A percentile compares a stretch with the other conserved stretches of the same genome.
Evolutionary conservation across 2,888 invertebrate genomes (phyloP).

Genomic region (Noctua comes): DNA sequence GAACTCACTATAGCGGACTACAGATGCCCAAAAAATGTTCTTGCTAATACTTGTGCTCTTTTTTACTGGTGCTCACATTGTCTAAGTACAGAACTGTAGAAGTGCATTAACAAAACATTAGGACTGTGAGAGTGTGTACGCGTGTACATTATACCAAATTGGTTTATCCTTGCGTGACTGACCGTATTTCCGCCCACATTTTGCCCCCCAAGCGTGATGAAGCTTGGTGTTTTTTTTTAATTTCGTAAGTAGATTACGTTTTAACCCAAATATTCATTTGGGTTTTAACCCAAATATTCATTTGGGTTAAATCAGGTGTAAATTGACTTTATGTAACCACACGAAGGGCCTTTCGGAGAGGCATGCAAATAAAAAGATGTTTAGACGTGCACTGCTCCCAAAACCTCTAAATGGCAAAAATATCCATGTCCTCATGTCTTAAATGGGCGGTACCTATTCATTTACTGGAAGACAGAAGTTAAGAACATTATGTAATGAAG

Average conservation of each 20-base stretch:
- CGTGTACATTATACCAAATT: slow-evolving; percentile 56
- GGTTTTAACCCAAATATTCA: slow-evolving; percentile 18
- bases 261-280: slow-evolving; percentile 29
- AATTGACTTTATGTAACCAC: slow-evolving; percentile 8
- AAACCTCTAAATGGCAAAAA: not conserved
- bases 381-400: not conserved
- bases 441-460: not conserved
- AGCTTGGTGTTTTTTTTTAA: slow-evolving; percentile 53
- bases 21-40: slow-evolving; percentile 40
- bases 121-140: slow-evolving; percentile 35
- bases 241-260: slow-evolving; percentile 44
- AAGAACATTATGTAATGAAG: not conserved
- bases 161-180: slow-evolving; percentile 73
- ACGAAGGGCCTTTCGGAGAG: not conserved
- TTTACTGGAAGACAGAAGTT: not conserved
- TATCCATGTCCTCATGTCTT: not conserved
- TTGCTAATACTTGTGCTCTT: slow-evolving; percentile 45
- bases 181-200: slow-evolving; percentile 67
- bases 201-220: slow-evolving; percentile 47
- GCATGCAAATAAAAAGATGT: not conserved
- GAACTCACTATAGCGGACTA: slow-evolving; percentile 55
- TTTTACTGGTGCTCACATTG: slow-evolving; percentile 25
- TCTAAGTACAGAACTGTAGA: slow-evolving; percentile 43
- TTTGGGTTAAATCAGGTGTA: slow-evolving; percentile 45
- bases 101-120: slow-evolving; percentile 59